These are phyloP conservation scores for Ailurus styani DNA, from an alignment of 2,113 vertebrate genomes.

Conservation along the genomic window DNA sequence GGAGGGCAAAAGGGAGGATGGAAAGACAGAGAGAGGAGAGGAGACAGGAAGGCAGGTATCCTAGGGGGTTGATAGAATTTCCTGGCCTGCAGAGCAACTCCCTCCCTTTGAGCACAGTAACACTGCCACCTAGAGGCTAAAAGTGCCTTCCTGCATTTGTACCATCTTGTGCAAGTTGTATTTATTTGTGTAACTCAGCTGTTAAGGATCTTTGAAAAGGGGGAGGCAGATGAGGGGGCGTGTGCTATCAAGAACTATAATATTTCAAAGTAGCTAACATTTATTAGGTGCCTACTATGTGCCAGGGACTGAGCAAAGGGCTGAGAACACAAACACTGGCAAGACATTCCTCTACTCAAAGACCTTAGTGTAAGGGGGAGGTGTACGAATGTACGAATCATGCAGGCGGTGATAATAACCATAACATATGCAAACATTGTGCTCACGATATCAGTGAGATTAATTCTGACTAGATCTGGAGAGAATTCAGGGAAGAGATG, in stretches of 20 bases:
- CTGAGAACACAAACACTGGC: not conserved
- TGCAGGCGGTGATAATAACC: not conserved
- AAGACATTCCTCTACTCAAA: not conserved
- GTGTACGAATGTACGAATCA: not conserved
- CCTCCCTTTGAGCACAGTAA: conserved; percentile 74
- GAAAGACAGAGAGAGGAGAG: not conserved
- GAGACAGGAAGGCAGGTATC: not conserved
- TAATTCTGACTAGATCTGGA: not conserved
- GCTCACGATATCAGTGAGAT: not conserved
- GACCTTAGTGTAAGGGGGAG: not conserved
- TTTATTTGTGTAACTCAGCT: not conserved
- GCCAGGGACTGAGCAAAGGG: not conserved
- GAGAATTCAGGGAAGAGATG: not conserved
- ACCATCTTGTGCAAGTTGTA: fast-evolving
- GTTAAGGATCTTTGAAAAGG: not conserved
- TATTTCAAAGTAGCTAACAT: not conserved
- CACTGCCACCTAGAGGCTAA: conserved; percentile 82
- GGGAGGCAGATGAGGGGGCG: fast-evolving
- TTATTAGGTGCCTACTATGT: not conserved
- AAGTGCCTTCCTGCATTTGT: not conserved
- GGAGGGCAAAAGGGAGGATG: not conserved
- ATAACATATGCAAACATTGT: not conserved
- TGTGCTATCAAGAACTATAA: not conserved
- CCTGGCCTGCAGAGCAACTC: not conserved
- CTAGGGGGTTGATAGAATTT: not conserved